A percentile compares a stretch with the other conserved stretches of the same genome.
phyloP scores from a whole-genome alignment of 1,140 invertebrate species.

The Phortica variegata region DNA sequence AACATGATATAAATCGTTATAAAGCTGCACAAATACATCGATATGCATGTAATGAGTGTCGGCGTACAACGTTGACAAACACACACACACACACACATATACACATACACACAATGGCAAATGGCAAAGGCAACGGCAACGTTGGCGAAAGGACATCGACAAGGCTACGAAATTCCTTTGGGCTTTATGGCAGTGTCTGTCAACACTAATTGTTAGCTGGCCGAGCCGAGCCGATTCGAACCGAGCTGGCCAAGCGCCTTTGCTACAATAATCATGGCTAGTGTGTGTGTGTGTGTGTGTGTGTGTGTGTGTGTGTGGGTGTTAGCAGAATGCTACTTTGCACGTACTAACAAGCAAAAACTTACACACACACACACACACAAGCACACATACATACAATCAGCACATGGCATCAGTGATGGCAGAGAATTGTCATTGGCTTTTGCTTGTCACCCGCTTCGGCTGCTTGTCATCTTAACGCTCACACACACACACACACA shows the following conservation, averaged over 20 bases:
- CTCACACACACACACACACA: too few relatives aligned
- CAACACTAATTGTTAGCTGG: constrained; percentile 45
- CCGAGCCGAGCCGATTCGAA: too few relatives aligned
- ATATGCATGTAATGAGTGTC: too few relatives aligned
- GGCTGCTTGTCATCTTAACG: too few relatives aligned
- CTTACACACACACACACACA: constrained; percentile 21
- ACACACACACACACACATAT: constrained; percentile 3
- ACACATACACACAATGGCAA: neutral
- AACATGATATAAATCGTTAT: too few relatives aligned
- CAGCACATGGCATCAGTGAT: neutral
- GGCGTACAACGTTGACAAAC: too few relatives aligned
- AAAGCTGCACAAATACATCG: too few relatives aligned
- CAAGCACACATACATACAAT: neutral
- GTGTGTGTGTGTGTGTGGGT: constrained; percentile 10
- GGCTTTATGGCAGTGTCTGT: constrained; percentile 51
- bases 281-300: constrained; percentile 10
- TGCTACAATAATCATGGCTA: constrained; percentile 41
- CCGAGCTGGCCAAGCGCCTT: too few relatives aligned
- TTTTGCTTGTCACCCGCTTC: too few relatives aligned
- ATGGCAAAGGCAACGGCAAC: neutral
- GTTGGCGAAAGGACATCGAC: constrained; percentile 7
- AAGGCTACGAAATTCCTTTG: constrained; percentile 44
- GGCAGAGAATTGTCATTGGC: constrained; percentile 24
- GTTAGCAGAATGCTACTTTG: neutral
- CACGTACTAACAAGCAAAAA: constrained; percentile 7